phyloP scores from a whole-genome alignment of 2,888 invertebrate genomes.

The Conops quadrifasciatus region DNA sequence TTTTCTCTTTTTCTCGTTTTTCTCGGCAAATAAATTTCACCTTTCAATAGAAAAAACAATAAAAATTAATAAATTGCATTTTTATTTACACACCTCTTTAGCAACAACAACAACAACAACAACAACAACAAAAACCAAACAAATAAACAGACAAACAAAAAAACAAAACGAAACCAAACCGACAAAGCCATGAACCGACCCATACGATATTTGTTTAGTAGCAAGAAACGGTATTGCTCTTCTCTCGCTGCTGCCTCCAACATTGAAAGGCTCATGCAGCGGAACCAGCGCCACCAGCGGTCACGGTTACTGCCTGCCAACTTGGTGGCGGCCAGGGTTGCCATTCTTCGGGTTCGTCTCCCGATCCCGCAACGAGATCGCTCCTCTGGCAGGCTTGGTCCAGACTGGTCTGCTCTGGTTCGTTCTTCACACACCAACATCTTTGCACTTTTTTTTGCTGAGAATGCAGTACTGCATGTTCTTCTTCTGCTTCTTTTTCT shows the following conservation, averaged over 20 bases:
- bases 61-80: slow-evolving; percentile 7
- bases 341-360: too few species aligned
- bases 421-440: too few species aligned
- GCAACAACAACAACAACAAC: neutral
- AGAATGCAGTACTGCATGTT: too few species aligned
- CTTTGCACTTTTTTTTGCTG: too few species aligned
- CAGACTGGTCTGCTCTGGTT: too few species aligned
- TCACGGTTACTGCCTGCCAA: slow-evolving; percentile 10
- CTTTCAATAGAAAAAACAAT: neutral
- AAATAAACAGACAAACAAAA: neutral
- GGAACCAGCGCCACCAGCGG: slow-evolving; percentile 6
- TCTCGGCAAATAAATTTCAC: slow-evolving; percentile 11
- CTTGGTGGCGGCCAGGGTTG: too few species aligned
- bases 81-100: slow-evolving; percentile 11
- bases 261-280: slow-evolving; percentile 5
- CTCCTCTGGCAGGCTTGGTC: too few species aligned
- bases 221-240: too few species aligned
- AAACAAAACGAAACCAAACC: neutral
- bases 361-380: too few species aligned
- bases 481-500: neutral
- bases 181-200: neutral
- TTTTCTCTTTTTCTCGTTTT: slow-evolving; percentile 14
- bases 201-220: too few species aligned
- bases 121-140: neutral
- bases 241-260: too few species aligned